A percentile compares a stretch with the other conserved stretches of the same genome.
These are phyloP conservation scores for Gasterosteus aculeatus DNA, from an alignment of 2,113 vertebrate species.

Conservation along the genomic window DNA sequence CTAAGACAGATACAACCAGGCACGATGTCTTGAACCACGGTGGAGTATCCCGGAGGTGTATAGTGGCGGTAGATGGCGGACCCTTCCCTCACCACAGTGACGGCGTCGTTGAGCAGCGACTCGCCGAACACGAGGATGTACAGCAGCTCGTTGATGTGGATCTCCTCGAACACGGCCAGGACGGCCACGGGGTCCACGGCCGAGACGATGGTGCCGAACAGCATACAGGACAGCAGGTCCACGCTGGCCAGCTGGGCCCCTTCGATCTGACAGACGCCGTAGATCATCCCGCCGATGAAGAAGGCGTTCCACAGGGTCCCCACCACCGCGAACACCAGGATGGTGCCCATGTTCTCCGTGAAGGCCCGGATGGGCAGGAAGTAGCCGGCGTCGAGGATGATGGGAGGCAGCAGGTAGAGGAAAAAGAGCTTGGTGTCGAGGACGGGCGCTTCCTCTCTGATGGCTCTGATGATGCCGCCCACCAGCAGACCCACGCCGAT, in stretches of 20 bases:
- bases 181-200: slow-evolving; percentile 96
- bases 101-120: slow-evolving; percentile 95
- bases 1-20: not conserved
- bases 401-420: slow-evolving; percentile 95
- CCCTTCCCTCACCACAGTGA: slow-evolving; percentile 88
- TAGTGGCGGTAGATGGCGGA: not conserved
- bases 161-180: slow-evolving; percentile 96
- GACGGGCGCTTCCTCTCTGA: slow-evolving; percentile 85
- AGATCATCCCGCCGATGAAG: slow-evolving; percentile 89
- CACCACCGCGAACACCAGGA: slow-evolving; percentile 93
- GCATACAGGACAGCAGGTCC: slow-evolving; percentile 88
- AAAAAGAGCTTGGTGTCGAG: slow-evolving; percentile 91
- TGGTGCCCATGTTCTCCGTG: slow-evolving; percentile 94
- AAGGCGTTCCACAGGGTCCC: slow-evolving; percentile 95
- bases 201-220: slow-evolving; percentile 94
- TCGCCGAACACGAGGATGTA: slow-evolving; percentile 96
- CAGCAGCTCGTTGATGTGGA: slow-evolving; percentile 96
- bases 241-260: slow-evolving; percentile 78
- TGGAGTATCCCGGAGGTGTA: not conserved
- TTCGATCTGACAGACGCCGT: slow-evolving; percentile 85
- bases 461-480: slow-evolving; percentile 89
- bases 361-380: slow-evolving; percentile 93
- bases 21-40: not conserved
- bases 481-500: slow-evolving; percentile 94
- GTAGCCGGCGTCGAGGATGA: slow-evolving; percentile 97